Conservation (phyloP, 2,888 invertebrate species). For the Xiphydria camelus region DNA sequence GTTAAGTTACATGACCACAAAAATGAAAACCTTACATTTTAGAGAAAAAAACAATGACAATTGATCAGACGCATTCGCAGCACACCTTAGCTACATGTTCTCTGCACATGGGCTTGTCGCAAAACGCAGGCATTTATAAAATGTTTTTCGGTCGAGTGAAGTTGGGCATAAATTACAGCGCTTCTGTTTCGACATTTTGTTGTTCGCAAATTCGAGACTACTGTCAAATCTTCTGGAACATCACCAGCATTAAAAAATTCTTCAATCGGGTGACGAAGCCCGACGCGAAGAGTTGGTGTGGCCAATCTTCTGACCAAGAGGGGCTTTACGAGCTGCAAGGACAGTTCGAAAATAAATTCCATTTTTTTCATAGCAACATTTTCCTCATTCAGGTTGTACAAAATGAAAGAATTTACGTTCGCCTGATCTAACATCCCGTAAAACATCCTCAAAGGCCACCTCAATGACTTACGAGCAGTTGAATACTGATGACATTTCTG, state of each 20-base stretch:
- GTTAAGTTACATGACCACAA: too few species aligned
- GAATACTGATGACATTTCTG: conserved; percentile 25
- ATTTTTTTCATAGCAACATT: conserved; percentile 2
- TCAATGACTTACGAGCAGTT: conserved; percentile 17
- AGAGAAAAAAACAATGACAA: too few species aligned
- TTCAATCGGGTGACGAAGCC: too few species aligned
- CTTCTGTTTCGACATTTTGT: conserved; percentile 13
- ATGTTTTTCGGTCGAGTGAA: too few species aligned
- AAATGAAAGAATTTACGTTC: conserved; percentile 18
- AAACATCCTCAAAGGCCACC: conserved; percentile 29
- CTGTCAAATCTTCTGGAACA: conserved; percentile 8
- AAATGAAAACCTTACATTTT: too few species aligned
- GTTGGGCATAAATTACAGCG: conserved; percentile 11
- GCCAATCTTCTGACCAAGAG: conserved; percentile 2
- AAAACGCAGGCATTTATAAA: conserved; percentile 6
- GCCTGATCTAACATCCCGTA: conserved; percentile 28
- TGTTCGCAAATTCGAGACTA: conserved; percentile 1
- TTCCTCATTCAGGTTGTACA: conserved; percentile 5
- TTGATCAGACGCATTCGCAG: conserved; percentile 14
- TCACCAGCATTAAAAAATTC: not conserved
- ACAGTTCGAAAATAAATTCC: conserved; percentile 6
- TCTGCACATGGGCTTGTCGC: conserved; percentile 3
- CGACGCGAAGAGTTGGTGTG: too few species aligned
- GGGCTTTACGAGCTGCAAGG: conserved; percentile 9
- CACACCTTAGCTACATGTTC: conserved; percentile 12